These are phyloP conservation scores for Acanthococcus lagerstroemiae DNA, from an alignment of 2,888 invertebrate genomes.

Conservation along the genomic window DNA sequence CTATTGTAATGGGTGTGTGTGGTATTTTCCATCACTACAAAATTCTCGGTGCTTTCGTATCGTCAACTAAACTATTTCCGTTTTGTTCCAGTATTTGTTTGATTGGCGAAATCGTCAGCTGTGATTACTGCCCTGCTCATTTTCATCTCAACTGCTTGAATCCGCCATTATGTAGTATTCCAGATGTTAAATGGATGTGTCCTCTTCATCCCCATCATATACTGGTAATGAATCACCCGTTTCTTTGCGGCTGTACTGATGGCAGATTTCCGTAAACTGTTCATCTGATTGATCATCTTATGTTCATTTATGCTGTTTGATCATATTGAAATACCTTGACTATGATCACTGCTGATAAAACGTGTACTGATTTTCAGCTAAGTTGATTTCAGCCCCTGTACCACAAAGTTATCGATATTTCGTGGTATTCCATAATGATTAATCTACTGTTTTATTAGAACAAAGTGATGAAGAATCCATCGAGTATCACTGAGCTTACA, in stretches of 20 bases:
- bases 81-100: constrained; percentile 59
- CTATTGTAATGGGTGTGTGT: constrained; percentile 15
- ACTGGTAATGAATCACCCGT: no score
- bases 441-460: constrained; percentile 16
- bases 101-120: constrained; percentile 72
- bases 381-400: no score
- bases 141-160: constrained; percentile 88
- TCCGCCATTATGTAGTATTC: constrained; percentile 80
- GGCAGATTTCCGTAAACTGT: not conserved
- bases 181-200: constrained; percentile 93
- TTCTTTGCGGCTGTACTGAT: no score
- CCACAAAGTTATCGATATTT: no score
- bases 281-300: not conserved
- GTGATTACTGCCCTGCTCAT: constrained; percentile 83
- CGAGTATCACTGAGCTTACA: constrained; percentile 12
- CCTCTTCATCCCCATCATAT: constrained; percentile 90
- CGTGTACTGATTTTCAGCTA: no score
- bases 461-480: constrained; percentile 12
- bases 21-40: not conserved
- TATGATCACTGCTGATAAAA: no score
- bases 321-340: not conserved
- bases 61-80: not conserved
- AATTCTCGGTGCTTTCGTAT: not conserved
- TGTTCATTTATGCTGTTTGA: not conserved
- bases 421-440: not conserved